Evolutionary conservation across 2,113 vertebrate genomes (phyloP).

Genomic region (Aptenodytes patagonicus): DNA sequence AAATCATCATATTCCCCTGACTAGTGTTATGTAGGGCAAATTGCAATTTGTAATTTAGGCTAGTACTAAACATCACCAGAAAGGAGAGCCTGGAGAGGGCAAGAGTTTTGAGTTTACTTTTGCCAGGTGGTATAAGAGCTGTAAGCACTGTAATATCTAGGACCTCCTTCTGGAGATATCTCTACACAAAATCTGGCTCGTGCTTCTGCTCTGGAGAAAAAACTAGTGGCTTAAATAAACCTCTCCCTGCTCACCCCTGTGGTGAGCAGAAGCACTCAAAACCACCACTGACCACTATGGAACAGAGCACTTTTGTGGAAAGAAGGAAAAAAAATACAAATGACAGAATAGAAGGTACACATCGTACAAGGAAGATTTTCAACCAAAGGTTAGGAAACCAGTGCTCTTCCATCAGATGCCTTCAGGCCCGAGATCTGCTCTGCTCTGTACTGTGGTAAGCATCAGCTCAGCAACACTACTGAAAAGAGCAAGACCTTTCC

Average conservation of each 20-base stretch:
- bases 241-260: background rate
- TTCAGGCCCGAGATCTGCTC: background rate
- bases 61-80: background rate
- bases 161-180: background rate
- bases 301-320: background rate
- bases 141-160: background rate
- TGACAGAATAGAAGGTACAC: background rate
- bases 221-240: background rate
- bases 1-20: background rate
- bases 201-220: background rate
- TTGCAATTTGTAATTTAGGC: background rate
- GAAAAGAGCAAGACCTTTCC: background rate
- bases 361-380: background rate
- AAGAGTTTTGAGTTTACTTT: background rate
- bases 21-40: background rate
- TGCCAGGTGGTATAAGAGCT: background rate
- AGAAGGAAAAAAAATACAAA: background rate
- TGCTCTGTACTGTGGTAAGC: background rate
- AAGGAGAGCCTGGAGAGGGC: background rate
- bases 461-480: background rate
- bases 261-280: background rate
- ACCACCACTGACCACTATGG: background rate
- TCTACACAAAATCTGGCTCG: background rate
- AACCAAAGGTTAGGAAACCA: background rate
- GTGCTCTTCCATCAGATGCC: background rate